Evolutionary conservation across 2,888 invertebrate species (phyloP).

Genomic region (Nasonia oneida): DNA sequence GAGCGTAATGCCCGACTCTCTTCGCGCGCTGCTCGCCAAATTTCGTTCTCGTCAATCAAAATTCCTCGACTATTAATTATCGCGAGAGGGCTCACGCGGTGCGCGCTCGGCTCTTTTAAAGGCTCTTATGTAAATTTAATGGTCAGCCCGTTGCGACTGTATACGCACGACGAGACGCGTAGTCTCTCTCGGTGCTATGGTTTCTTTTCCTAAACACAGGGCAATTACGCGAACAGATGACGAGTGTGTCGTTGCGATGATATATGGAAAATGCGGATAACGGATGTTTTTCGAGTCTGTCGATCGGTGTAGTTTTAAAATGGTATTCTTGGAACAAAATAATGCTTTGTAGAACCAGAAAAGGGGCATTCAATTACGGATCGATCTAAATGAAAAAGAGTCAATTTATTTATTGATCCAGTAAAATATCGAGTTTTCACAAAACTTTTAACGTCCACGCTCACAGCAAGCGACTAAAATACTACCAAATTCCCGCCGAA

Average conservation of each 20-base stretch:
- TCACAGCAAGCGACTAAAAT: too few relatives aligned
- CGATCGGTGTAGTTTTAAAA: neutral
- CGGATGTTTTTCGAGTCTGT: neutral
- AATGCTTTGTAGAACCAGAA: too few relatives aligned
- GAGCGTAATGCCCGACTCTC: conserved; percentile 57
- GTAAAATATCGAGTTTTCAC: too few relatives aligned
- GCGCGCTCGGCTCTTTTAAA: conserved; percentile 34
- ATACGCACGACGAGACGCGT: neutral
- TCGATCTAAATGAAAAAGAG: too few relatives aligned
- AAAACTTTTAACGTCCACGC: neutral
- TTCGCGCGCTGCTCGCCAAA: conserved; percentile 40
- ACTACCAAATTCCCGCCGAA: neutral
- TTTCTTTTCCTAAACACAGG: neutral
- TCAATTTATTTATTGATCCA: too few relatives aligned
- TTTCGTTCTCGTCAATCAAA: conserved; percentile 58
- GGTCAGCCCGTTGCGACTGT: neutral
- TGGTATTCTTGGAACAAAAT: neutral
- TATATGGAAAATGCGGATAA: neutral
- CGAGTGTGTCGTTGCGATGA: conserved; percentile 23
- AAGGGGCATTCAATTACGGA: too few relatives aligned
- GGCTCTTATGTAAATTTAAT: conserved; percentile 51
- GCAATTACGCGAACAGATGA: conserved; percentile 9
- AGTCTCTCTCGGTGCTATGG: neutral
- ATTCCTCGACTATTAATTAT: conserved; percentile 54
- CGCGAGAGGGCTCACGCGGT: neutral